Conservation (phyloP, 2,888 invertebrate species). For the Seira musarum region DNA sequence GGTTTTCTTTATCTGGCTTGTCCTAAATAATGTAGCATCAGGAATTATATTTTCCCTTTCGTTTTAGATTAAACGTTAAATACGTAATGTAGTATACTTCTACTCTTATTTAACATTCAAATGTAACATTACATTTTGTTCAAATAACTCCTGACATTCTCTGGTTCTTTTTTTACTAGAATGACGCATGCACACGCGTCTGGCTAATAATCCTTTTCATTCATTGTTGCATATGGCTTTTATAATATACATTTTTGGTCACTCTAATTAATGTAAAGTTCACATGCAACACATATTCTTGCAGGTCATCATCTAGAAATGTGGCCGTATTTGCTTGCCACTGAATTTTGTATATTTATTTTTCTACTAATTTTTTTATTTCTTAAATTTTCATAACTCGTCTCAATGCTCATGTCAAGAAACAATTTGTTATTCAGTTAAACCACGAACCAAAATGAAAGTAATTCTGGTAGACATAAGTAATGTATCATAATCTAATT, state of each 20-base stretch:
- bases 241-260: slow-evolving; percentile 13
- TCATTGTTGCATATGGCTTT: neutral
- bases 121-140: too few relatives aligned
- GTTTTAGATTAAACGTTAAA: neutral
- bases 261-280: slow-evolving; percentile 53
- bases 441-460: too few relatives aligned
- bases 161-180: neutral
- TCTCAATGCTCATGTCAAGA: neutral
- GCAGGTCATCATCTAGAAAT: neutral
- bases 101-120: too few relatives aligned
- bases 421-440: neutral
- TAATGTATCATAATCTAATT: too few relatives aligned
- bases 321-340: neutral
- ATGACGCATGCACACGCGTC: neutral
- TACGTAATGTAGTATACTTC: too few relatives aligned
- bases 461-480: too few relatives aligned
- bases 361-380: neutral
- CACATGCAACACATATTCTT: slow-evolving; percentile 50
- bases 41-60: too few relatives aligned
- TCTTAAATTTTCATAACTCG: neutral
- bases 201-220: slow-evolving; percentile 1
- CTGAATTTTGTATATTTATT: neutral
- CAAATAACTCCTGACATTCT: neutral
- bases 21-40: too few relatives aligned
- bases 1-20: neutral